phyloP scores from a whole-genome alignment of 1,140 invertebrate genomes.

The Paraescarpia echinospica region DNA sequence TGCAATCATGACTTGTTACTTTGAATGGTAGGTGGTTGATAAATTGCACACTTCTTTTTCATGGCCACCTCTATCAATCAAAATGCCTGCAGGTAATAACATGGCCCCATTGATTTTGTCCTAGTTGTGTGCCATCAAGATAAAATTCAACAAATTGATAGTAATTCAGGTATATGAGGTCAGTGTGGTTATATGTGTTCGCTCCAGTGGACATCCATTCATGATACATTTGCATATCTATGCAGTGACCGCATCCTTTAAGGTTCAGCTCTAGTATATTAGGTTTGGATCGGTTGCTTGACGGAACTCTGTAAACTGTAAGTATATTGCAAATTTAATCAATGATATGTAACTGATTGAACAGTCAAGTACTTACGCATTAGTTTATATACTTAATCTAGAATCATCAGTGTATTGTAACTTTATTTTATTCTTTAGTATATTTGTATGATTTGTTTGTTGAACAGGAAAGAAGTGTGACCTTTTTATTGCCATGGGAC shows the following conservation, averaged over 20 bases:
- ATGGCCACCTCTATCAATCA: not conserved
- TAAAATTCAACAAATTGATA: not conserved
- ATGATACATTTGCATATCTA: not conserved
- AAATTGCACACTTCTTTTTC: too few species aligned
- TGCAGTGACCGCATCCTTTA: not conserved
- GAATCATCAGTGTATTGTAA: not conserved
- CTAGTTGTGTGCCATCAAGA: not conserved
- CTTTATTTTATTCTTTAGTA: not conserved
- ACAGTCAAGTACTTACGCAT: not conserved
- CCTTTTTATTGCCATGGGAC: not conserved
- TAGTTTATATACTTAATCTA: not conserved
- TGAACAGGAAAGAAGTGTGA: not conserved
- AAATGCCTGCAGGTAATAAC: not conserved
- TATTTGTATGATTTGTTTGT: not conserved
- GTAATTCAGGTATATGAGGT: not conserved
- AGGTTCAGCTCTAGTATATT: not conserved
- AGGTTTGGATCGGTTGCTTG: not conserved
- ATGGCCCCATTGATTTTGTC: not conserved
- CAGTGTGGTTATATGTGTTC: not conserved
- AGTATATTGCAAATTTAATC: not conserved
- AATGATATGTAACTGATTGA: not conserved
- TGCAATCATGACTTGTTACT: too few species aligned
- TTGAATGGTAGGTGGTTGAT: too few species aligned
- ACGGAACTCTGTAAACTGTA: not conserved
- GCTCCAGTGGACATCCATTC: not conserved